phyloP scores from a whole-genome alignment of 2,888 invertebrate genomes.

The Lasioglossum leucozonium region DNA sequence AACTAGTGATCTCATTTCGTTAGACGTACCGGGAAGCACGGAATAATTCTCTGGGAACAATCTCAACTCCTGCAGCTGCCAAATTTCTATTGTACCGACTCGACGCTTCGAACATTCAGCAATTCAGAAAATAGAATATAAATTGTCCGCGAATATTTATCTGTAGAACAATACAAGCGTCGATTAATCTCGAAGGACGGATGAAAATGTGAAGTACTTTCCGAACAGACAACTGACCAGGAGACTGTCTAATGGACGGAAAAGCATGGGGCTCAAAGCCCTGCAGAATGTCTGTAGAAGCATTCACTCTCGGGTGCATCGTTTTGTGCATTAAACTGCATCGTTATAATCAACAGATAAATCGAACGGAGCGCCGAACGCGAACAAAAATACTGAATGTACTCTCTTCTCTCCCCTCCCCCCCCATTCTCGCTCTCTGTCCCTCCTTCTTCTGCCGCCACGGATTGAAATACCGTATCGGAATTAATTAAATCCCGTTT shows the following conservation, averaged over 20 bases:
- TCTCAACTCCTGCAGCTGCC: too few species aligned
- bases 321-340: not conserved
- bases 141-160: not conserved
- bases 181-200: not conserved
- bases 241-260: conserved; percentile 1
- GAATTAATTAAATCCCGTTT: conserved; percentile 71
- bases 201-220: not conserved
- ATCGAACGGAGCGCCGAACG: conserved; percentile 10
- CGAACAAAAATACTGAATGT: conserved; percentile 35
- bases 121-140: not conserved
- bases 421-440: not conserved
- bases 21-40: not conserved
- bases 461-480: conserved; percentile 53
- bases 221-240: not conserved
- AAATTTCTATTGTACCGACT: not conserved
- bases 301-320: not conserved
- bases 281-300: not conserved
- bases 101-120: not conserved
- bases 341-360: conserved; percentile 13
- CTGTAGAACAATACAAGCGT: not conserved
- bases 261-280: not conserved
- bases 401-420: not conserved
- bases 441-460: not conserved
- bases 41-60: too few species aligned
- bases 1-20: not conserved